These are phyloP conservation scores for Eremobia ochroleuca DNA, from an alignment of 2,888 invertebrate genomes.

Conservation along the genomic window DNA sequence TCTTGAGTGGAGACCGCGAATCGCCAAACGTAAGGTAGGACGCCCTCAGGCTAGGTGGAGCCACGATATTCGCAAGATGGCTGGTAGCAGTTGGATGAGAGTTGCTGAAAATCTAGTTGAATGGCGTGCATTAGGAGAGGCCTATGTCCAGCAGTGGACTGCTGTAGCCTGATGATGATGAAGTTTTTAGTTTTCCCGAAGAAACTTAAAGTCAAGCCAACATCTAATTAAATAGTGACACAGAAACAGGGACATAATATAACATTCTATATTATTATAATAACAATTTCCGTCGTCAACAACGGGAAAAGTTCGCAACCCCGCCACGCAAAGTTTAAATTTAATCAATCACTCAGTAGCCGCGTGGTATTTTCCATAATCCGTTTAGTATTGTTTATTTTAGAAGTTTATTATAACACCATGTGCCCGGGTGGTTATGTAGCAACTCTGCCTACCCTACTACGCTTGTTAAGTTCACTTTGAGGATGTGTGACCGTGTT, in stretches of 20 bases:
- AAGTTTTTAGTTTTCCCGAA: not conserved
- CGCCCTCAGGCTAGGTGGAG: too few species aligned
- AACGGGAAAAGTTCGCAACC: slow-evolving; percentile 36
- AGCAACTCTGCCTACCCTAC: not conserved
- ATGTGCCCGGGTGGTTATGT: not conserved
- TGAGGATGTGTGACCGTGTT: not conserved
- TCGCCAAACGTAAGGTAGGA: too few species aligned
- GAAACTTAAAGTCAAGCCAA: not conserved
- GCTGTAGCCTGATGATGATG: too few species aligned
- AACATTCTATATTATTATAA: slow-evolving; percentile 40
- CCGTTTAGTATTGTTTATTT: slow-evolving; percentile 51
- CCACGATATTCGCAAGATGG: too few species aligned
- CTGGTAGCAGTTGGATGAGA: too few species aligned
- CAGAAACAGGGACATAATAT: slow-evolving; percentile 21
- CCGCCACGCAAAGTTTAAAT: slow-evolving; percentile 61
- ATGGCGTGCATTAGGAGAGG: too few species aligned
- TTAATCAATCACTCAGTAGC: slow-evolving; percentile 63
- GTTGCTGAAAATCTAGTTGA: too few species aligned
- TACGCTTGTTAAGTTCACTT: not conserved
- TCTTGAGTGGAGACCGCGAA: too few species aligned
- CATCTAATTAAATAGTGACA: slow-evolving; percentile 22
- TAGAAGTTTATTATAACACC: slow-evolving; percentile 39
- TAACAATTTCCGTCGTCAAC: slow-evolving; percentile 40
- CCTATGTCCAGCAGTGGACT: too few species aligned
- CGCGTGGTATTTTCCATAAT: slow-evolving; percentile 45